phyloP scores from a whole-genome alignment of 2,113 vertebrate species.

The Ameiurus melas region DNA sequence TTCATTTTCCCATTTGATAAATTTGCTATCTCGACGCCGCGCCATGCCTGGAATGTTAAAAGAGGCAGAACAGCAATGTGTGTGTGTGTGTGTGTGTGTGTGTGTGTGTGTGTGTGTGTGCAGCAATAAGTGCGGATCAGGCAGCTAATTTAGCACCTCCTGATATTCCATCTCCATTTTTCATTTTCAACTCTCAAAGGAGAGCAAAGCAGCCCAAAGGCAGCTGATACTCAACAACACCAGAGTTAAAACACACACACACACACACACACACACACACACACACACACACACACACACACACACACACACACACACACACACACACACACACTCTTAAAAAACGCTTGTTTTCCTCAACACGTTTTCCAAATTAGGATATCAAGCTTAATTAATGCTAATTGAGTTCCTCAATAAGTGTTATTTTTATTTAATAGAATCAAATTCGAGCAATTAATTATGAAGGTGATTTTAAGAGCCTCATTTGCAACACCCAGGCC shows the following conservation, averaged over 20 bases:
- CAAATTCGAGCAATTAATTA: constrained; percentile 99
- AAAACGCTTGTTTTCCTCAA: constrained; percentile 97
- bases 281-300: constrained; percentile 16
- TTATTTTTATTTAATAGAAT: constrained; percentile 99
- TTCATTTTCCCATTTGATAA: constrained; percentile 99
- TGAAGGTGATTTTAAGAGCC: constrained; percentile 96
- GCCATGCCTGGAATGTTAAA: constrained; percentile 99
- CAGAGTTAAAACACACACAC: constrained; percentile 45
- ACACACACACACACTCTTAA: too few species aligned
- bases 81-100: constrained; percentile 33
- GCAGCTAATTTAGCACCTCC: constrained; percentile 99
- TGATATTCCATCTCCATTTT: constrained; percentile 99
- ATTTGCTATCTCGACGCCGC: constrained; percentile 98
- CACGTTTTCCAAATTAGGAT: constrained; percentile 99
- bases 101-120: constrained; percentile 58
- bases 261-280: too few species aligned
- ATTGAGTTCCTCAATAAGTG: constrained; percentile 99
- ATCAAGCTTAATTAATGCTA: constrained; percentile 99
- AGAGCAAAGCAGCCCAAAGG: constrained; percentile 91
- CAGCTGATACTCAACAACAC: constrained; percentile 87
- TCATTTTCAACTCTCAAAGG: constrained; percentile 99
- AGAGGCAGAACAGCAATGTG: constrained; percentile 82
- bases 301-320: constrained; percentile 33
- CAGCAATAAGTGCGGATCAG: constrained; percentile 99
- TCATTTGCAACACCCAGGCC: constrained; percentile 85